A percentile compares a stretch with the other conserved stretches of the same genome.
Conservation (phyloP, 2,888 invertebrate genomes). For the Eristalis tenax region DNA sequence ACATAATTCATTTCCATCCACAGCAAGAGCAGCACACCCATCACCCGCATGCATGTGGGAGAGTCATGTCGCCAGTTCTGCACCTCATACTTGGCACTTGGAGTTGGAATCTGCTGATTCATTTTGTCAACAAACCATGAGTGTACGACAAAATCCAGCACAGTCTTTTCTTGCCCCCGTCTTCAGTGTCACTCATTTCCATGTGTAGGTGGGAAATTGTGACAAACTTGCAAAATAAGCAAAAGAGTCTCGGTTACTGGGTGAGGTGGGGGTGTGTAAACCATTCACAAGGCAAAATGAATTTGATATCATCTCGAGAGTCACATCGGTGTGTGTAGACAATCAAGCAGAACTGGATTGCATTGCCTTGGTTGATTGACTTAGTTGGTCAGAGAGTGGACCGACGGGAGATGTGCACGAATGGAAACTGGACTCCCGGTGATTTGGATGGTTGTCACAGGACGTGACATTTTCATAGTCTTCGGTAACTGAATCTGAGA, state of each 20-base stretch:
- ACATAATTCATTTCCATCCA: slow-evolving; percentile 25
- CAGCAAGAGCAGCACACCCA: neutral
- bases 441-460: neutral
- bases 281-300: neutral
- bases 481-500: neutral
- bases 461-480: neutral
- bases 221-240: slow-evolving; percentile 2
- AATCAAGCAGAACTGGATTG: neutral
- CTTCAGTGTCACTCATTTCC: neutral
- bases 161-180: neutral
- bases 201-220: neutral
- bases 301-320: neutral
- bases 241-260: neutral
- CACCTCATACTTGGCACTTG: slow-evolving; percentile 35
- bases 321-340: neutral
- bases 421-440: neutral
- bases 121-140: slow-evolving; percentile 21
- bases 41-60: neutral
- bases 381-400: neutral
- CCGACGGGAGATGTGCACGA: neutral
- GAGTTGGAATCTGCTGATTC: slow-evolving; percentile 56
- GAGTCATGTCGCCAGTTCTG: slow-evolving; percentile 4
- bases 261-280: neutral
- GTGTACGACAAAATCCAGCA: neutral
- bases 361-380: neutral